phyloP scores from a whole-genome alignment of 2,888 invertebrate genomes.

The Leistus spinibarbis region DNA sequence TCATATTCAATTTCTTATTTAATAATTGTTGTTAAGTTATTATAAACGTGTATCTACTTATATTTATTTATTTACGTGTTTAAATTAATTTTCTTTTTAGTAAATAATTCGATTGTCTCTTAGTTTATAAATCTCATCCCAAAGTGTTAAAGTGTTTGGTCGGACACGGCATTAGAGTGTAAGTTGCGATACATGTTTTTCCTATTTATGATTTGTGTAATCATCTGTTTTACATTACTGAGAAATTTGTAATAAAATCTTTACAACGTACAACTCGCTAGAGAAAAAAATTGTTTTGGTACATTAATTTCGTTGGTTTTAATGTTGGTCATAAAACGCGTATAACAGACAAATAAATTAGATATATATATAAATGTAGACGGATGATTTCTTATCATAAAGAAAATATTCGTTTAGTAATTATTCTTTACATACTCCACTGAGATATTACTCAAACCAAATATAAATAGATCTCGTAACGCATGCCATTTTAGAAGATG shows the following conservation, averaged over 20 bases:
- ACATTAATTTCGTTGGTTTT: constrained; percentile 29
- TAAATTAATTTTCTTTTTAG: too few relatives aligned
- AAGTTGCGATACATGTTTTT: not conserved
- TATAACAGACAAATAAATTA: constrained; percentile 21
- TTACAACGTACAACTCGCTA: not conserved
- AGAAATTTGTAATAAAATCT: constrained; percentile 27
- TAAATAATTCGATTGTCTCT: too few relatives aligned
- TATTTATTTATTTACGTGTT: too few relatives aligned
- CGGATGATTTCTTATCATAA: not conserved
- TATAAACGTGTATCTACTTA: too few relatives aligned
- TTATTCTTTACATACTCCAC: not conserved
- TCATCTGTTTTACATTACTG: constrained; percentile 20
- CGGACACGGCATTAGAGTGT: not conserved
- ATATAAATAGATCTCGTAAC: not conserved
- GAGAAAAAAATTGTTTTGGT: constrained; percentile 25
- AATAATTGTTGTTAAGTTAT: too few relatives aligned
- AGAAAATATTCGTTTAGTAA: not conserved
- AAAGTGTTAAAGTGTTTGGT: too few relatives aligned
- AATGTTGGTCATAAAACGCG: constrained; percentile 9
- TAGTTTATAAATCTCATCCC: too few relatives aligned
- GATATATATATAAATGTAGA: constrained; percentile 17
- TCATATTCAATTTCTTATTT: too few relatives aligned
- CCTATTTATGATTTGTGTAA: not conserved
- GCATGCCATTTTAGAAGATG: not conserved
- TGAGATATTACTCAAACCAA: not conserved